These are phyloP conservation scores for Maniola hyperantus DNA, from an alignment of 2,888 invertebrate genomes.

Conservation along the genomic window DNA sequence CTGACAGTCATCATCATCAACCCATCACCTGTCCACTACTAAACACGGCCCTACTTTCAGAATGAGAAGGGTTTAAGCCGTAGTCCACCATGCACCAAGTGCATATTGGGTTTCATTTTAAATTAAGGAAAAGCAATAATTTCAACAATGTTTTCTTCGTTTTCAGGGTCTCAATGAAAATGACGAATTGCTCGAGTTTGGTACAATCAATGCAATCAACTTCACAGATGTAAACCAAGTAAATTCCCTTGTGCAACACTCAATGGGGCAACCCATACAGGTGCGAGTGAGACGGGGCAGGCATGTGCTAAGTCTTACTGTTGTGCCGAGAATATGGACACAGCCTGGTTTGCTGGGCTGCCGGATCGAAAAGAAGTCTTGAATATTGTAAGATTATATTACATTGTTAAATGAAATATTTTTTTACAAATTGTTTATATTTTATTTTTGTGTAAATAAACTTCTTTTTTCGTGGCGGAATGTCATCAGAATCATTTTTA, in stretches of 20 bases:
- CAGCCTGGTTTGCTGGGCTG: conserved; percentile 89
- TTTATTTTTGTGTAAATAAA: too few species aligned
- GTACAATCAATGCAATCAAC: conserved; percentile 87
- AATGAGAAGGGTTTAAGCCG: too few species aligned
- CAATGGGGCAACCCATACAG: conserved; percentile 80
- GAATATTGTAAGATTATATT: conserved; percentile 2
- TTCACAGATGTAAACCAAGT: conserved; percentile 87
- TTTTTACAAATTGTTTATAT: too few species aligned
- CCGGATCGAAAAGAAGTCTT: conserved; percentile 55
- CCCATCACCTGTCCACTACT: too few species aligned
- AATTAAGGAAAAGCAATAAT: too few species aligned
- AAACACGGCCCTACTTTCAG: too few species aligned
- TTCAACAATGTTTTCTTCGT: background rate
- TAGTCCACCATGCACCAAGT: too few species aligned
- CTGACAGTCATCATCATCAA: too few species aligned
- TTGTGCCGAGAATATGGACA: conserved; percentile 89
- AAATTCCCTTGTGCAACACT: conserved; percentile 85
- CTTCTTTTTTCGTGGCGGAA: too few species aligned
- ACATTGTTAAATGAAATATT: background rate
- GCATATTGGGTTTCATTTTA: too few species aligned
- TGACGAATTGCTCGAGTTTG: conserved; percentile 90
- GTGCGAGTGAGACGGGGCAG: conserved; percentile 76
- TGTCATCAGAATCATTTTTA: too few species aligned
- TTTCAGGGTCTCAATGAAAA: conserved; percentile 86
- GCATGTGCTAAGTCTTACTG: conserved; percentile 77